Conservation (phyloP, 1,140 invertebrate genomes). For the Melitaea cinxia region DNA sequence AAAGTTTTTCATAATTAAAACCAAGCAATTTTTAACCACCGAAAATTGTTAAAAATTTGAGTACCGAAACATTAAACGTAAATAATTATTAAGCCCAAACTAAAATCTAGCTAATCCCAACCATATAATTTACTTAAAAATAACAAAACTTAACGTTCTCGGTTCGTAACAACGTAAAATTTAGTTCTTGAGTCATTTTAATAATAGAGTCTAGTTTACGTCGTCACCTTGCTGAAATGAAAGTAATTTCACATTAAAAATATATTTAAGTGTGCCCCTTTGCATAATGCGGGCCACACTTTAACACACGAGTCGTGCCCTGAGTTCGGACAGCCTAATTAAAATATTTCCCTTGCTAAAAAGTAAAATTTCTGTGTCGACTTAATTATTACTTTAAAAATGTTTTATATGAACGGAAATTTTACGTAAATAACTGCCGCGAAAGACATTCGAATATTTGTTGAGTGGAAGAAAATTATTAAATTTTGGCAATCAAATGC, state of each 20-base stretch:
- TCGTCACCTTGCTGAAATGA: neutral
- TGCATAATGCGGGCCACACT: conserved; percentile 34
- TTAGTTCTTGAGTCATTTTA: neutral
- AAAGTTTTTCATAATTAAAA: neutral
- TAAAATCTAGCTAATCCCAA: too few relatives aligned
- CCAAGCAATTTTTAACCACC: too few relatives aligned
- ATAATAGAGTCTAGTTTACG: neutral
- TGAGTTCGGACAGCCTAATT: conserved; percentile 50
- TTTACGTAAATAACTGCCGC: conserved; percentile 18
- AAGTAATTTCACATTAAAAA: neutral
- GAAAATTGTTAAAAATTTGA: too few relatives aligned
- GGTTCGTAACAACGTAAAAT: neutral
- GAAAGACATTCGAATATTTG: conserved; percentile 20
- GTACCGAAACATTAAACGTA: too few relatives aligned
- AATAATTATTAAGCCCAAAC: too few relatives aligned
- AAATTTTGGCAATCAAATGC: neutral
- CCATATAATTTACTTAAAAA: too few relatives aligned
- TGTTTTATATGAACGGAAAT: conserved; percentile 29
- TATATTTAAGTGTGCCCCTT: neutral
- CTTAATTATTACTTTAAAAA: conserved; percentile 47
- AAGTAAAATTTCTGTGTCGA: conserved; percentile 44
- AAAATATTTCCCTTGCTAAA: conserved; percentile 53
- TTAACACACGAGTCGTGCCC: conserved; percentile 32
- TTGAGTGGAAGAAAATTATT: conserved; percentile 25
- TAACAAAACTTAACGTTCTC: too few relatives aligned